phyloP scores from a whole-genome alignment of 2,797 vertebrate genomes.

The Pipistrellus pygmaeus region DNA sequence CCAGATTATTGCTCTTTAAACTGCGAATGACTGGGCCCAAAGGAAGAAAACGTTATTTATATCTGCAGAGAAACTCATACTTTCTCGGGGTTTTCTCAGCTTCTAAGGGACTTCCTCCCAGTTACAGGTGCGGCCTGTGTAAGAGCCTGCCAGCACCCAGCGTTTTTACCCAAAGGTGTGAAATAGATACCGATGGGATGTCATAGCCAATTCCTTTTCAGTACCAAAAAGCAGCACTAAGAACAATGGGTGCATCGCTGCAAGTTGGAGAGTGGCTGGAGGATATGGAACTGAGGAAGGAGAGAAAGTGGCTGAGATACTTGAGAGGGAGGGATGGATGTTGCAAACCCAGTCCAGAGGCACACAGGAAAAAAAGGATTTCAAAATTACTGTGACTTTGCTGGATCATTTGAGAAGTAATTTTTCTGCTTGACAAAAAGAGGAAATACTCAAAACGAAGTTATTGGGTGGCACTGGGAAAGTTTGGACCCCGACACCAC shows the following conservation, averaged over 20 bases:
- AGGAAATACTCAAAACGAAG: conserved; percentile 2
- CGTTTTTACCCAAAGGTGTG: background rate
- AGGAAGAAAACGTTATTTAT: background rate
- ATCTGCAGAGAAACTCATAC: background rate
- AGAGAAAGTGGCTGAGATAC: background rate
- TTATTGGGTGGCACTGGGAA: background rate
- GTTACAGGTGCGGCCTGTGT: background rate
- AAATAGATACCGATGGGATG: background rate
- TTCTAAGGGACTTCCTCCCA: background rate
- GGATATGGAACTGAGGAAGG: background rate
- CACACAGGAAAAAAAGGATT: background rate
- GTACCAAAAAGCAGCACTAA: background rate
- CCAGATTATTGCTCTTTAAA: background rate
- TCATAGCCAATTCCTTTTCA: background rate
- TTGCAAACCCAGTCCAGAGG: background rate
- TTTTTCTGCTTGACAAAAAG: background rate
- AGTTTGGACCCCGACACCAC: background rate
- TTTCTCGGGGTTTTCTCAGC: background rate
- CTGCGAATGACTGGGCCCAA: background rate
- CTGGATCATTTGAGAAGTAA: conserved; percentile 12
- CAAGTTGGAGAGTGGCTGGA: fast-evolving
- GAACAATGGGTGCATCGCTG: background rate
- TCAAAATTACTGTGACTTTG: background rate
- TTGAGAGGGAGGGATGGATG: no score
- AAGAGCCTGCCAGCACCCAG: background rate